Evolutionary conservation across 2,113 vertebrate genomes (phyloP), one percentile per base, ranked within the genome.

Genomic region (Pyrgilauda ruficollis): DNA sequence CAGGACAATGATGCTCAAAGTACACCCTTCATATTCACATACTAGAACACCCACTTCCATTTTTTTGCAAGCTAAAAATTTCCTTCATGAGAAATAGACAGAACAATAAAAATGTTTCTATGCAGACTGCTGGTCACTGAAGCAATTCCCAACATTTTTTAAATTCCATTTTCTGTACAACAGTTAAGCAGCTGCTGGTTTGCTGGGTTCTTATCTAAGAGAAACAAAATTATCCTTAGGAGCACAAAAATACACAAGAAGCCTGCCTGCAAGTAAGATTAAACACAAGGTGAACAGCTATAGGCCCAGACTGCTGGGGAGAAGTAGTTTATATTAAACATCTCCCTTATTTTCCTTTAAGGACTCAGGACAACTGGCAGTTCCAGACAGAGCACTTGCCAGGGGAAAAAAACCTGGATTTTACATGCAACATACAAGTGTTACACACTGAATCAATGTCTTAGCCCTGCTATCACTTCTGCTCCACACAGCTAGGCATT

Each of bases 361-460:
- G 70, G 41, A n/a, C 55, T 77, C 46, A 37, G 53, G 37, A 59
- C 35, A 83, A 49, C 28, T 21, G 63, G 35, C 0, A 0, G 41
- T 19, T 91, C 49, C 37, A 49, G 41, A 35, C 18, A 58, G 18
- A 53, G 16, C 8, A 46, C 7, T 21, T 82, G 33, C 27, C 19
- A 39, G 49, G 39, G 14, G 6, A 47, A 66, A 37, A 37, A 43
- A 4, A 20, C 7, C 8, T 28, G 28, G 26, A 30, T 37, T 75
- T 76, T 10, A 84, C 33, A 37, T 1, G 39, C 63, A 81, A 35
- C 11, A 3, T 1, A 11, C 39, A 80, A 47, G 28, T 27, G 33
- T 66, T 56, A 19, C 0, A 3, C 52, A 67, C 4, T 4, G 9
- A 55, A 80, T 1, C 0, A 35, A 56, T 5, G 7, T 17, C 44